phyloP scores from a whole-genome alignment of 2,797 vertebrate genomes.

The Tragelaphus oryx region DNA sequence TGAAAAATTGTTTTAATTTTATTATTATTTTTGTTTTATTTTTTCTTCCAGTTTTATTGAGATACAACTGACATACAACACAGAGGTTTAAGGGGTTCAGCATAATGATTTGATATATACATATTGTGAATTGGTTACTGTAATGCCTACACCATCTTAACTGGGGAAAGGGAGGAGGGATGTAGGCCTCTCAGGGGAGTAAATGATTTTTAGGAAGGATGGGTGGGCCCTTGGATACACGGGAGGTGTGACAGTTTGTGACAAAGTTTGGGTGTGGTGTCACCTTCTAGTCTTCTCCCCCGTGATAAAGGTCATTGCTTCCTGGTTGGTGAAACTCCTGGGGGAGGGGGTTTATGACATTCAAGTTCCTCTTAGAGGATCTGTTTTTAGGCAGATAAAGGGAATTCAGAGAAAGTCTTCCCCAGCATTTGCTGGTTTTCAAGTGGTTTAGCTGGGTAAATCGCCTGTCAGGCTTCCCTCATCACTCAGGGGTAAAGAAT shows the following conservation, averaged over 20 bases:
- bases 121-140: not conserved
- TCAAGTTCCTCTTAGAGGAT: not conserved
- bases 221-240: not conserved
- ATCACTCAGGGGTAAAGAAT: not conserved
- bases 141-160: not conserved
- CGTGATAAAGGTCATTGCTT: not conserved
- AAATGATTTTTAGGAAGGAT: not conserved
- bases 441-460: not conserved
- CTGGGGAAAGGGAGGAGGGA: not conserved
- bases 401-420: not conserved
- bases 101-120: not conserved
- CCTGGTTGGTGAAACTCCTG: not conserved
- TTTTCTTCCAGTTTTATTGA: not conserved
- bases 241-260: not conserved
- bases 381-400: not conserved
- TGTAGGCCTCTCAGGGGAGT: not conserved
- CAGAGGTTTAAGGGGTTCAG: not conserved
- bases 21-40: not conserved
- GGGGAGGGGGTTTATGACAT: not conserved
- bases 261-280: not conserved
- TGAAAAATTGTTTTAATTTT: not conserved
- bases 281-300: not conserved
- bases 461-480: not conserved
- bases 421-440: not conserved
- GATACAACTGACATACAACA: not conserved